phyloP scores from a whole-genome alignment of 2,113 vertebrate species.

The Desmodus rotundus region DNA sequence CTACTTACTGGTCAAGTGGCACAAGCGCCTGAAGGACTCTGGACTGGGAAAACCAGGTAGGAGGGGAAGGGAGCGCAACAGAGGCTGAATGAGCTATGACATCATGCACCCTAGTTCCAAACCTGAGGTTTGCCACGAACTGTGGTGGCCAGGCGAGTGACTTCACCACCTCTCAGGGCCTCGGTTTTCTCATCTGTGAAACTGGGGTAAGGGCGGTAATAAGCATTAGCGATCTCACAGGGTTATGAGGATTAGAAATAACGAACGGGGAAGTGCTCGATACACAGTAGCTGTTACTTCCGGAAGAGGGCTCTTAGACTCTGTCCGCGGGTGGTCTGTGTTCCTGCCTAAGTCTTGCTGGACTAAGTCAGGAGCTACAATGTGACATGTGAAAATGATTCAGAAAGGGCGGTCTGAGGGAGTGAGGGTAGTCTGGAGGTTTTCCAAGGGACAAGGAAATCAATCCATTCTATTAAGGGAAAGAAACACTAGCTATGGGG shows the following conservation, averaged over 20 bases:
- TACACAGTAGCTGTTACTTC: not conserved
- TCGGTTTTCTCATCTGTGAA: not conserved
- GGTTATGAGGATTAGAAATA: not conserved
- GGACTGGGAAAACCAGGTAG: not conserved
- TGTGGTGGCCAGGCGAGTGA: not conserved
- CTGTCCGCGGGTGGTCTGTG: not conserved
- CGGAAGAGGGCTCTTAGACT: not conserved
- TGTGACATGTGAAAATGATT: not conserved
- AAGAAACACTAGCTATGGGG: not conserved
- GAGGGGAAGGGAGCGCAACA: not conserved
- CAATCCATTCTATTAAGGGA: not conserved
- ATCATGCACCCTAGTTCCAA: not conserved
- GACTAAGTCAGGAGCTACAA: not conserved
- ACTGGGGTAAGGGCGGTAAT: not conserved
- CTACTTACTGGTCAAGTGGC: not conserved
- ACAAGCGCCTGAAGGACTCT: not conserved
- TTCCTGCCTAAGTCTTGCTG: not conserved
- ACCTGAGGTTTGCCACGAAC: not conserved
- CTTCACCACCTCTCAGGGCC: not conserved
- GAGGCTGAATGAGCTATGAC: not conserved
- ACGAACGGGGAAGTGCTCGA: not conserved
- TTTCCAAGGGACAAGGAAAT: not conserved
- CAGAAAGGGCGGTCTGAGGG: not conserved
- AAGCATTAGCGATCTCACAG: not conserved
- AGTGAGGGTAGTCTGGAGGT: not conserved